phyloP scores from a whole-genome alignment of 2,797 vertebrate genomes.

The Propithecus deckenii region DNA sequence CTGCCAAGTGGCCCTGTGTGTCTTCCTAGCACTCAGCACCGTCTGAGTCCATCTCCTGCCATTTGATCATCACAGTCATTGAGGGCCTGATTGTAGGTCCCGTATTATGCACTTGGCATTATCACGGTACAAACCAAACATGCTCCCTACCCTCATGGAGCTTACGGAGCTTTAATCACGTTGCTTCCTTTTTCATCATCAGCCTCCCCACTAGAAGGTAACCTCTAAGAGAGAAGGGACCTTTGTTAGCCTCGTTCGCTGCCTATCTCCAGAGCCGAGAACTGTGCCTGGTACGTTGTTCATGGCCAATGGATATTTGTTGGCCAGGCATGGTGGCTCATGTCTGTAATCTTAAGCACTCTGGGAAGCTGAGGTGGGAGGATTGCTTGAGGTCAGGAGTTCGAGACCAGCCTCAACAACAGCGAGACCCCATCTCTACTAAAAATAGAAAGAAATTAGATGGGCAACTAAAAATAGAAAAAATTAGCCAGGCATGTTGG shows the following conservation, averaged over 20 bases:
- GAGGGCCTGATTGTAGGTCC: not conserved
- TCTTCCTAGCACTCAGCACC: not conserved
- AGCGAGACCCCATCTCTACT: too few relatives aligned
- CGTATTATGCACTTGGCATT: not conserved
- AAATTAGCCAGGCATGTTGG: too few relatives aligned
- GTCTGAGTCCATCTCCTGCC: not conserved
- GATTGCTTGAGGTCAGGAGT: too few relatives aligned
- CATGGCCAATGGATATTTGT: not conserved
- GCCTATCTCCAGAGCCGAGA: not conserved
- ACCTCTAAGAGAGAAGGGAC: not conserved
- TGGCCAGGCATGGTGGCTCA: too few relatives aligned
- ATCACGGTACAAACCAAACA: not conserved
- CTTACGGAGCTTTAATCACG: not conserved
- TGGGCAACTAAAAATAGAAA: too few relatives aligned
- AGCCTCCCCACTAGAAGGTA: not conserved
- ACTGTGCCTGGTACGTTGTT: not conserved
- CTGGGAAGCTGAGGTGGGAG: too few relatives aligned
- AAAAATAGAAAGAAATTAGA: too few relatives aligned
- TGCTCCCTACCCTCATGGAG: not conserved
- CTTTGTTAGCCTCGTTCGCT: not conserved
- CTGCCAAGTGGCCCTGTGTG: not conserved
- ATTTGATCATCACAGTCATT: not conserved
- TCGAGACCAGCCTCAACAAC: too few relatives aligned
- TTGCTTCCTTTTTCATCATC: not conserved
- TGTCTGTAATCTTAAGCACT: too few relatives aligned